Conservation (phyloP, 1,140 invertebrate genomes). For the Formica exsecta region DNA sequence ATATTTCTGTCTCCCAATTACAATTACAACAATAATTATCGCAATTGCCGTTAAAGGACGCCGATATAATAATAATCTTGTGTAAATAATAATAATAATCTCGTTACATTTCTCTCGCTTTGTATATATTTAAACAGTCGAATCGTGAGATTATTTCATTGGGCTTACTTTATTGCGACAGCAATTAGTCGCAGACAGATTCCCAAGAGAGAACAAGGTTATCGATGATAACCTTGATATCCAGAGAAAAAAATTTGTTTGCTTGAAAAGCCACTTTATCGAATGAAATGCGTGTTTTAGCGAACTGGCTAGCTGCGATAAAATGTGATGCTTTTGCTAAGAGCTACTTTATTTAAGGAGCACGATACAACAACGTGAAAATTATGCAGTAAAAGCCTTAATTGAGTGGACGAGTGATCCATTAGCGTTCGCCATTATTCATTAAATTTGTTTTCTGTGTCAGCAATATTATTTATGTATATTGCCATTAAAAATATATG, state of each 20-base stretch:
- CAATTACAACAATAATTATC: not conserved
- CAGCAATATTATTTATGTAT: constrained; percentile 25
- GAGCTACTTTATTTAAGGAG: constrained; percentile 24
- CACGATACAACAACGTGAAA: not conserved
- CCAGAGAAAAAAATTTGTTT: not conserved
- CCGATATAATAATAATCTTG: not conserved
- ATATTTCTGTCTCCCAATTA: not conserved
- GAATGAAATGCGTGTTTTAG: not conserved
- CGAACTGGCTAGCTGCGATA: constrained; percentile 22
- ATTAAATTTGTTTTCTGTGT: not conserved
- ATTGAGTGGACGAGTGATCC: constrained; percentile 8
- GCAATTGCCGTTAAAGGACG: not conserved
- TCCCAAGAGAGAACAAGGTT: not conserved
- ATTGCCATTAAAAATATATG: not conserved
- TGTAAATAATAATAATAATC: not conserved
- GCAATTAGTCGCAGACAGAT: constrained; percentile 26
- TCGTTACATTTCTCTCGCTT: not conserved
- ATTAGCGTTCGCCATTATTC: not conserved
- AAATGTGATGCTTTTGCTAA: constrained; percentile 23
- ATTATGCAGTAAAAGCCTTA: constrained; percentile 18
- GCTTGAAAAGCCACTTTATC: constrained; percentile 10
- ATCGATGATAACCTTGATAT: constrained; percentile 31
- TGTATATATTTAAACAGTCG: not conserved
- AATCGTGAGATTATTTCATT: not conserved
- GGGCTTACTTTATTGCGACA: constrained; percentile 5